Evolutionary conservation across 1,140 invertebrate species (phyloP), one percentile per base, ranked within the genome.

Genomic region (Pseudomyrmex concolor): DNA sequence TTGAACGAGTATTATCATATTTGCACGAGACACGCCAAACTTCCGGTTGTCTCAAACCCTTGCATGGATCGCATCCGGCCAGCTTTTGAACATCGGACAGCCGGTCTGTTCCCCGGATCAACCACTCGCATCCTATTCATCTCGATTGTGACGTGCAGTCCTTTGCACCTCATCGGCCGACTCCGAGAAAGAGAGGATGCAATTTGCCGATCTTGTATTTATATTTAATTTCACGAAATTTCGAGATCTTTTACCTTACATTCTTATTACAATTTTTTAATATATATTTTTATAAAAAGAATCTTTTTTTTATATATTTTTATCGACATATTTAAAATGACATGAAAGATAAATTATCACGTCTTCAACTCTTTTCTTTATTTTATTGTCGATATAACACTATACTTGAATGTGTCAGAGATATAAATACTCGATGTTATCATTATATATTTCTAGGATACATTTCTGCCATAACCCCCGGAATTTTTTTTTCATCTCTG

Each of bases 1-100:
- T 51, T 64, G 63, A 62, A 48, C 54, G 0, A 17, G 25, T 83
- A 45, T 51, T 72, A 76, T 86, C 66, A 66, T 63, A 48, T 71
- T 73, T 66, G n/a, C 71, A 70, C 50, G 50, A 48, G 57, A 54
- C 66, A 63, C 34, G 55, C 57, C 77, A 76, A 54, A 60, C 76
- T 90, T 86, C 86, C 84, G 78, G 78, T 71, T 85, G 67, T 73
- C 64, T 76, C 60, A 74, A 82, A 77, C 66, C 82, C 86, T 74
- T 84, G 70, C 54, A 43, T 74, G 67, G 51, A 63, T 86, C 70
- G 8, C 86, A 86, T 89, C 84, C 88, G 86, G 88, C 88, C 86
- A 85, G 45, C 76, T 80, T 71, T 80, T 70, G 64, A 80, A 70
- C 45, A 70, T 70, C 76, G 51, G 25, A 57, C 59, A 57, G 54